Evolutionary conservation across 2,888 invertebrate species (phyloP).

Genomic region (Branchipolynoe longqiensis): DNA sequence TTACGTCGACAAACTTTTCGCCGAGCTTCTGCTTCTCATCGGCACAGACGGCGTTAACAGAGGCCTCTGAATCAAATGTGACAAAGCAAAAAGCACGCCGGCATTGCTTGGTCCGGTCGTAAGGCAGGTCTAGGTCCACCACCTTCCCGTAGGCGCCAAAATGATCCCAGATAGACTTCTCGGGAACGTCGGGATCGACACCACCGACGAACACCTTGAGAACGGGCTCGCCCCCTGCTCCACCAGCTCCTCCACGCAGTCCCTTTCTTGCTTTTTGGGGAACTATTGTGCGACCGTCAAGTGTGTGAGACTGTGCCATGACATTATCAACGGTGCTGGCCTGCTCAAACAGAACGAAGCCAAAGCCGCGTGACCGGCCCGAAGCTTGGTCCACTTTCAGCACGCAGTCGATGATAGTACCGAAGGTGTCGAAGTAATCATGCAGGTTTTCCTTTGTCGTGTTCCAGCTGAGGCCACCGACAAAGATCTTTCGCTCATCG

Average conservation of each 20-base stretch:
- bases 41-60: slow-evolving; percentile 89
- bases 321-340: slow-evolving; percentile 91
- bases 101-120: slow-evolving; percentile 97
- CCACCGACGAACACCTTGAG: slow-evolving; percentile 97
- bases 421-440: slow-evolving; percentile 95
- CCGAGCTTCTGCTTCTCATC: slow-evolving; percentile 95
- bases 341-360: slow-evolving; percentile 95
- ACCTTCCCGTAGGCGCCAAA: slow-evolving; percentile 96
- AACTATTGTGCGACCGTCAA: slow-evolving; percentile 97
- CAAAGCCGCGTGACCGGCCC: slow-evolving; percentile 96
- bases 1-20: slow-evolving; percentile 87
- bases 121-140: slow-evolving; percentile 97
- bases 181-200: slow-evolving; percentile 93
- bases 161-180: slow-evolving; percentile 95
- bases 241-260: too few species aligned
- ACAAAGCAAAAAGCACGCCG: slow-evolving; percentile 98
- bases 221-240: slow-evolving; percentile 75
- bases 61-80: slow-evolving; percentile 97
- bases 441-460: slow-evolving; percentile 97
- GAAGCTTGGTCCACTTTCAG: slow-evolving; percentile 98
- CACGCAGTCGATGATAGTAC: slow-evolving; percentile 97
- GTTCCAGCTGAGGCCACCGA: slow-evolving; percentile 99
- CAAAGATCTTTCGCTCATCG: slow-evolving; percentile 92
- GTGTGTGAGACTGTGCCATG: slow-evolving; percentile 85
- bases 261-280: slow-evolving; percentile 97